Evolutionary conservation across 2,797 vertebrate species (phyloP), one percentile per base, ranked within the genome.

Genomic region (Anabacerthia variegaticeps): DNA sequence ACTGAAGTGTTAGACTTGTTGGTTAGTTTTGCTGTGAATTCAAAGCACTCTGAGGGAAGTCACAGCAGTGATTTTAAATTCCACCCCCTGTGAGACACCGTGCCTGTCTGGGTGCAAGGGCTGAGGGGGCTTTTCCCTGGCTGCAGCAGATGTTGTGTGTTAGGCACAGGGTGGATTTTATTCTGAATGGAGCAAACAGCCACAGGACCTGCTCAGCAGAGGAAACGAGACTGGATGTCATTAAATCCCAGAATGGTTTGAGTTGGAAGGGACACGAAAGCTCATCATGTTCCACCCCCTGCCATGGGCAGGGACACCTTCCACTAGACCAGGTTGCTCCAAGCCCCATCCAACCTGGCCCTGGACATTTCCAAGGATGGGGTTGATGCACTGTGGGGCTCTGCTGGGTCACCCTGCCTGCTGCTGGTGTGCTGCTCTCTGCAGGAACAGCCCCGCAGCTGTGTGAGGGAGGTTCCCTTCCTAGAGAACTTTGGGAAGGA

Each of bases 1-100:
- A 93, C 66, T 37, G 86, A 87, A 75, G 93, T 78, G 84, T 93
- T 74, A 92, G 94, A 95, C 95, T 95, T 8, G 81, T 7, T 59
- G 71, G 89, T 54, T 89, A 20, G 48, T 51, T 92, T 13, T 75
- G 90, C 55, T 32, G 62, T 10, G 82, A 89, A 94, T 93, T 59
- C 48, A 28, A 6, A 91, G 93, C 19, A 2, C 68, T 84, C 61
- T 0, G 74, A 58, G 65, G 39, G 34, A 79, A 65, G 39, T 55
- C 59, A 26, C 36, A 13, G 61, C 68, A 80, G 69, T 17, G 17
- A 59, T 85, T 91, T 78, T 10, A 20, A 59, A 85, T 81, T 54
- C 77, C 77, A 20, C 51, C 75, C 58, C 28, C 73, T 34, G 54
- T 1, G 39, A 62, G 86, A 59, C 72, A 23, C 46, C 0, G 8